phyloP scores from a whole-genome alignment of 2,888 invertebrate genomes.

The Caenorhabditis wallacei region DNA sequence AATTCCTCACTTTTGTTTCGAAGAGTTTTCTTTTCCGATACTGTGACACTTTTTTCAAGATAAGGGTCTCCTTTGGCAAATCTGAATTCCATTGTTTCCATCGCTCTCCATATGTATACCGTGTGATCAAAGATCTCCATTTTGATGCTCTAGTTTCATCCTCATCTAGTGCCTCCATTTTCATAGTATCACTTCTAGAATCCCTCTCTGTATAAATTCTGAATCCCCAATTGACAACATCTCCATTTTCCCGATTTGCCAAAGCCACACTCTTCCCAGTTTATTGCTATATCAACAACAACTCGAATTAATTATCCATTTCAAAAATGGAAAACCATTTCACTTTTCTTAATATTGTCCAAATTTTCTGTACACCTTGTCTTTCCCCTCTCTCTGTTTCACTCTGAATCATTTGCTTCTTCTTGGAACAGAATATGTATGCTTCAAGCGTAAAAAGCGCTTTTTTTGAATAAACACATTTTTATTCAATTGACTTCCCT shows the following conservation, averaged over 20 bases:
- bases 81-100: neutral
- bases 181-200: constrained; percentile 35
- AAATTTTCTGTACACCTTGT: constrained; percentile 31
- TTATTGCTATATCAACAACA: constrained; percentile 9
- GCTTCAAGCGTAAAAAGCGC: neutral
- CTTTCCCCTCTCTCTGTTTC: constrained; percentile 19
- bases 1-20: constrained; percentile 25
- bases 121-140: constrained; percentile 34
- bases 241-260: constrained; percentile 35
- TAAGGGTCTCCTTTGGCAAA: constrained; percentile 48
- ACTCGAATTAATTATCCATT: constrained; percentile 28
- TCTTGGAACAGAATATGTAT: neutral
- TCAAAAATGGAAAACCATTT: constrained; percentile 24
- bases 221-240: neutral
- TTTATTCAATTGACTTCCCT: neutral
- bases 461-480: neutral
- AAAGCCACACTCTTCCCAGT: constrained; percentile 51
- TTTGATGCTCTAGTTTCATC: constrained; percentile 17
- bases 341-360: constrained; percentile 21
- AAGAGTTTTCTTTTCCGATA: constrained; percentile 31
- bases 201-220: constrained; percentile 47
- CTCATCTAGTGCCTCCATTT: constrained; percentile 13
- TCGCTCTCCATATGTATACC: constrained; percentile 32
- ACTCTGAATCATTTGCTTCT: neutral
- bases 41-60: constrained; percentile 28